These are phyloP conservation scores for Murina feae DNA, from an alignment of 2,113 vertebrate genomes.

Conservation along the genomic window DNA sequence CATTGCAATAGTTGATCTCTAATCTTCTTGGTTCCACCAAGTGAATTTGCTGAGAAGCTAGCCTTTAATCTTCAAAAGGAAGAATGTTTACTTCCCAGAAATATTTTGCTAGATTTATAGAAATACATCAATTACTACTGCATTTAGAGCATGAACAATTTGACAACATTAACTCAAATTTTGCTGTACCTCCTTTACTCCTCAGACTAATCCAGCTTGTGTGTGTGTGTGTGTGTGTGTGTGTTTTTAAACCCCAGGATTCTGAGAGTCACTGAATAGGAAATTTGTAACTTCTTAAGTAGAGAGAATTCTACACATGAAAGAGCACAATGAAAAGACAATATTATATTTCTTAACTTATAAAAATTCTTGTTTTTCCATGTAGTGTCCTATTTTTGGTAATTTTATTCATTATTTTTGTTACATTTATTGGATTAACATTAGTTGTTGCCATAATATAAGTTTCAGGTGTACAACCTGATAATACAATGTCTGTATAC, in stretches of 20 bases:
- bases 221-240: too few relatives aligned
- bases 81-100: slow-evolving; percentile 4
- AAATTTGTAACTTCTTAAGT: background rate
- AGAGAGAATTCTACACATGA: background rate
- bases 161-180: slow-evolving; percentile 14
- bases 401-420: background rate
- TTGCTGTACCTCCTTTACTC: background rate
- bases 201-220: background rate
- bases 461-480: background rate
- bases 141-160: background rate
- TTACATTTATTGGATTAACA: background rate
- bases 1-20: background rate
- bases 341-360: background rate
- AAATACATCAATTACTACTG: slow-evolving; percentile 6
- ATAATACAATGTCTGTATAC: background rate
- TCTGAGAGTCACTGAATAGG: background rate
- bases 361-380: background rate
- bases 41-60: background rate
- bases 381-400: background rate
- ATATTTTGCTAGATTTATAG: slow-evolving; percentile 2
- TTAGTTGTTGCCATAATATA: background rate
- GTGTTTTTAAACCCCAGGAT: background rate
- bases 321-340: background rate
- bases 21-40: slow-evolving; percentile 19
- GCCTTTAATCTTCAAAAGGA: slow-evolving; percentile 46